Base-by-base conservation (phyloP, 2,113 vertebrate species). In the Nycticryphes semicollaris region DNA sequence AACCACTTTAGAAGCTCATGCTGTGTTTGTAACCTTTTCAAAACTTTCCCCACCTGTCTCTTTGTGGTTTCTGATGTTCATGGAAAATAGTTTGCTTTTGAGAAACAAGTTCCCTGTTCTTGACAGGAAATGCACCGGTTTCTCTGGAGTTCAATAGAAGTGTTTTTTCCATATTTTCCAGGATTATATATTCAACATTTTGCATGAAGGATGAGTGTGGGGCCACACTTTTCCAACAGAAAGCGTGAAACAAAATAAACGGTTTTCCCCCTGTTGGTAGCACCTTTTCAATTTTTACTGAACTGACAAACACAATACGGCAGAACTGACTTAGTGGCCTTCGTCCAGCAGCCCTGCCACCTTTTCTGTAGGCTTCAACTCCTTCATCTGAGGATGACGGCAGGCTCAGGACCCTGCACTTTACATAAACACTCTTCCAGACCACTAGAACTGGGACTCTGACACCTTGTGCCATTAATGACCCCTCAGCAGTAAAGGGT, bases 371-470 rank as follows among this genome's bases (percentile, higher is more conserved):
- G 15, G 56, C 24, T 87, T 56, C 43, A 37, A 3, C 15, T 54
- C 18, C 47, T 70, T 41, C 28, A 43, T 15, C 31, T 2, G 2
- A 56, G 30, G 10, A 11, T 31, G 8, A 31, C 0, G 0, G 27
- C 17, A 45, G 59, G 13, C 45, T 92, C 59, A 47, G 47, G 20
- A 67, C n/a, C 15, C 33, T 54, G 48, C 14, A 60, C 33, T 28
- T 14, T 23, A 10, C 8, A 27, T 19, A 24, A 37, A 43, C 35
- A 30, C 9, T 47, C 31, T 59, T 74, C 20, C 15, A 62, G 62
- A 48, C 39, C 6, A 3, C 12, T 41, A 57, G 31, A 81, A 45
- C 7, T 19, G n/a, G 11, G 21, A 14, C 4, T 70, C 66, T 9
- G 1, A 27, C 3, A 0, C 9, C 21, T 81, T 19, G 35, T 60